Base-by-base conservation (phyloP, 2,888 invertebrate species). In the Sipha maydis region DNA sequence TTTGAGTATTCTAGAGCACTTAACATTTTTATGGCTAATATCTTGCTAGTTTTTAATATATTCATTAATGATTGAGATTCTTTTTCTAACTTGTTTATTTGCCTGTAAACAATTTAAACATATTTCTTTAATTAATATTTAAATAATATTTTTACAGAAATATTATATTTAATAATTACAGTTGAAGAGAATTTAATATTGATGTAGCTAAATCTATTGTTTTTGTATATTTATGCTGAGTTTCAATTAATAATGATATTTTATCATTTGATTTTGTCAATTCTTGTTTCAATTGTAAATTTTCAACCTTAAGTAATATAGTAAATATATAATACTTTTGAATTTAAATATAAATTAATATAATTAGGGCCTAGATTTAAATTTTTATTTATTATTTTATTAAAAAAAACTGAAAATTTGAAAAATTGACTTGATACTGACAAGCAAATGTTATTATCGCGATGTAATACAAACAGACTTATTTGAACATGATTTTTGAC, bases 221-320 rank as follows among this genome's bases (percentile, higher is more conserved):
- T 34, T 69, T 28, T 28, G 41, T 2, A 48, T 28, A 69, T 69
- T 41, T 28, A 28, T 28, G 14, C 69, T 82, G 41, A 28, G 19
- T 82, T 69, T 17, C 28, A 28, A 69, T 69, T 82, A 82, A 69
- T 69, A n/a, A 28, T 21, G 3, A 48, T 48, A 82, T 21, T 69
- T 69, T n/a, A 28, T 8, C 9, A 41, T 82, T 82, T 41, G 82
- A 82, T 48, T 48, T 82, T 28, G 28, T 19, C 8, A 82, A 69
- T 19, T 38, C 69, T 28, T 82, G 69, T 82, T 67, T 82, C 41
- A 82, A 69, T 41, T 82, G 28, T 11, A 69, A 69, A 69, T 82
- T 82, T 82, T 69, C 82, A 9, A 41, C 17, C 82, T 82, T n/a
- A 19, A 41, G 41, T 28, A 38, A 34, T 31, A 56, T 14, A n/a